These are phyloP conservation scores for Lycophotia porphyrea DNA, from an alignment of 2,888 invertebrate species.

Conservation along the genomic window DNA sequence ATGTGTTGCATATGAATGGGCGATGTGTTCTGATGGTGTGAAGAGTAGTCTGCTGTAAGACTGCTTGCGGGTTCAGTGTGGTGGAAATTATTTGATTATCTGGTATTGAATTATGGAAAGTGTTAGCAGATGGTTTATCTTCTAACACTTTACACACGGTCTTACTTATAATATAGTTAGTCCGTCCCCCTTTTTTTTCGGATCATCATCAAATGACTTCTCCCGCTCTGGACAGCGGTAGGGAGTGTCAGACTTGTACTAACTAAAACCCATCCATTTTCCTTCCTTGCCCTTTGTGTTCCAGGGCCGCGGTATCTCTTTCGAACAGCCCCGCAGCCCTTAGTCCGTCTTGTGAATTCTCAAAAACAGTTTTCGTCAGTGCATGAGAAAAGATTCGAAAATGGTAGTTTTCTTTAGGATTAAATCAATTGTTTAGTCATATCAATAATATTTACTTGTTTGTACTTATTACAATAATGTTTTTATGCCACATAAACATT, in stretches of 20 bases:
- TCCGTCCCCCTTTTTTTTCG: too few relatives aligned
- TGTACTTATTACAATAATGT: too few relatives aligned
- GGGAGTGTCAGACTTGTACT: too few relatives aligned
- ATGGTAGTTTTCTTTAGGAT: rapidly evolving
- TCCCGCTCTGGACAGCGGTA: too few relatives aligned
- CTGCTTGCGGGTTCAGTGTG: neutral
- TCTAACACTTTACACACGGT: neutral
- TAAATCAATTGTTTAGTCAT: neutral
- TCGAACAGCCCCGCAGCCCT: too few relatives aligned
- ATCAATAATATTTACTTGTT: too few relatives aligned
- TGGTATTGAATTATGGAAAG: neutral
- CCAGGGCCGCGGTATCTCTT: too few relatives aligned
- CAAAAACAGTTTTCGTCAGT: neutral
- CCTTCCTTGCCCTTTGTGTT: too few relatives aligned
- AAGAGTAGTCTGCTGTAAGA: neutral
- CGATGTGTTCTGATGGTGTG: conserved; percentile 6
- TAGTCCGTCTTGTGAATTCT: too few relatives aligned
- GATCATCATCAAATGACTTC: too few relatives aligned
- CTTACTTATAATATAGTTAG: neutral
- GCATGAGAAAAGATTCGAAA: neutral
- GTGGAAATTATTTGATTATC: neutral
- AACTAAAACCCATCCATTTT: too few relatives aligned
- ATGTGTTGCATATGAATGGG: conserved; percentile 10
- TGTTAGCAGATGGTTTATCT: neutral
- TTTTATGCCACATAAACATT: neutral